Conservation (phyloP, 1,140 invertebrate genomes). For the Cydia strobilella region DNA sequence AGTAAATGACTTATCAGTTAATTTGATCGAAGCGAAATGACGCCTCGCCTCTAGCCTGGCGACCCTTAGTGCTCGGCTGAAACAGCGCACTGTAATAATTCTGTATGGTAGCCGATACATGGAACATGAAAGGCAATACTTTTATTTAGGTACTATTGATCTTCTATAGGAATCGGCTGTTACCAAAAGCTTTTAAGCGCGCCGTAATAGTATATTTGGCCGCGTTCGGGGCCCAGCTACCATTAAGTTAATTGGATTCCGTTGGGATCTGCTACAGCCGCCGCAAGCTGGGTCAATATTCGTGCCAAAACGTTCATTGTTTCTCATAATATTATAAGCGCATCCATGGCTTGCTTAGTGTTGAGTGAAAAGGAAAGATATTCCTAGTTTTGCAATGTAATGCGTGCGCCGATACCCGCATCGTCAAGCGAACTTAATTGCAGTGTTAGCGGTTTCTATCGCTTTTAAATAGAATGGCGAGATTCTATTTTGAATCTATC, state of each 20-base stretch:
- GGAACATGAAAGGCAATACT: slow-evolving; percentile 45
- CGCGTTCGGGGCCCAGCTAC: slow-evolving; percentile 42
- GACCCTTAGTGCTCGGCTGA: not conserved
- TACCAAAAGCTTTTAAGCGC: slow-evolving; percentile 50
- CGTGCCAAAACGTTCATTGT: slow-evolving; percentile 42
- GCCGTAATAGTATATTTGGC: slow-evolving; percentile 46
- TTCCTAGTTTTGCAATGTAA: not conserved
- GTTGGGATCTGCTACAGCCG: slow-evolving; percentile 41
- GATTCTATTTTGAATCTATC: not conserved
- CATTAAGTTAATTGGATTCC: slow-evolving; percentile 57
- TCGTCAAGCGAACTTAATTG: not conserved
- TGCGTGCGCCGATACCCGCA: slow-evolving; percentile 7
- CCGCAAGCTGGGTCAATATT: slow-evolving; percentile 42
- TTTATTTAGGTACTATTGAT: slow-evolving; percentile 44
- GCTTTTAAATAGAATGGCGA: not conserved
- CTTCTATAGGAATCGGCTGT: slow-evolving; percentile 40
- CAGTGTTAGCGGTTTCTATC: not conserved
- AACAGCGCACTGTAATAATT: slow-evolving; percentile 9
- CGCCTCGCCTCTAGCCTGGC: not conserved
- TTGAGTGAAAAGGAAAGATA: slow-evolving; percentile 25
- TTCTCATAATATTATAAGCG: slow-evolving; percentile 34
- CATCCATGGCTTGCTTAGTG: slow-evolving; percentile 27
- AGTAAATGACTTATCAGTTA: not conserved
- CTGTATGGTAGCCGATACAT: slow-evolving; percentile 29
- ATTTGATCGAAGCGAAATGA: not conserved